Percentiles rank a stretch among this genome's conserved stretches.
Evolutionary conservation across 2,888 invertebrate species (phyloP).

Genomic region (Sinelater perroti): DNA sequence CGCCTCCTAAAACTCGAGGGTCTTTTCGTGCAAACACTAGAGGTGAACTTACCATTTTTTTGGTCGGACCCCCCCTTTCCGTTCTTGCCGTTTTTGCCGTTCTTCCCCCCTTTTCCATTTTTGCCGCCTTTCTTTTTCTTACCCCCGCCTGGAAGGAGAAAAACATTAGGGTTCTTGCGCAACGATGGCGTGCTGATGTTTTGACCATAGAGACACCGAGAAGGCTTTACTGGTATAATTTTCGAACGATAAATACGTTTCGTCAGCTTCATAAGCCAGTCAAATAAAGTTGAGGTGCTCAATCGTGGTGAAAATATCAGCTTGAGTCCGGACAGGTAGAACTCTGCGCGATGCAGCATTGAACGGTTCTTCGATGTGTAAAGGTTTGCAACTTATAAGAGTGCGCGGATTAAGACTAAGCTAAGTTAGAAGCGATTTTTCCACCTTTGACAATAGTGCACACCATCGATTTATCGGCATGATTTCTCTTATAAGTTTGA

Average conservation of each 20-base stretch:
- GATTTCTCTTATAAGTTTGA: constrained; percentile 27
- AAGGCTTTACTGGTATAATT: no score
- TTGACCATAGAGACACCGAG: no score
- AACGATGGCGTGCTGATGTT: no score
- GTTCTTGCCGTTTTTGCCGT: no score
- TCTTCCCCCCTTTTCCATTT: constrained; percentile 15
- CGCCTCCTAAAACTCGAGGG: no score
- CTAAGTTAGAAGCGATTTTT: no score
- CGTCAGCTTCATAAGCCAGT: constrained; percentile 15
- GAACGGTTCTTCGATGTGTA: not conserved
- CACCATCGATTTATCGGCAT: not conserved
- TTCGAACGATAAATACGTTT: constrained; percentile 14
- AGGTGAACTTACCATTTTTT: no score
- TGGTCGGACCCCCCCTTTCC: no score
- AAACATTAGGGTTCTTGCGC: not conserved
- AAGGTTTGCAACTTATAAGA: constrained; percentile 21
- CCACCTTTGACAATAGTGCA: constrained; percentile 19
- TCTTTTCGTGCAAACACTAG: no score
- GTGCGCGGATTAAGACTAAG: no score
- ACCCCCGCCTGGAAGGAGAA: not conserved
- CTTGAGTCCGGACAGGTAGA: not conserved
- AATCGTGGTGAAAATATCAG: constrained; percentile 22
- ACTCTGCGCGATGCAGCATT: not conserved
- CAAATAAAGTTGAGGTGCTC: not conserved
- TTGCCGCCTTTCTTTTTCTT: constrained; percentile 11